These are phyloP conservation scores for Eilema depressum DNA, from an alignment of 2,888 invertebrate genomes.

Conservation along the genomic window DNA sequence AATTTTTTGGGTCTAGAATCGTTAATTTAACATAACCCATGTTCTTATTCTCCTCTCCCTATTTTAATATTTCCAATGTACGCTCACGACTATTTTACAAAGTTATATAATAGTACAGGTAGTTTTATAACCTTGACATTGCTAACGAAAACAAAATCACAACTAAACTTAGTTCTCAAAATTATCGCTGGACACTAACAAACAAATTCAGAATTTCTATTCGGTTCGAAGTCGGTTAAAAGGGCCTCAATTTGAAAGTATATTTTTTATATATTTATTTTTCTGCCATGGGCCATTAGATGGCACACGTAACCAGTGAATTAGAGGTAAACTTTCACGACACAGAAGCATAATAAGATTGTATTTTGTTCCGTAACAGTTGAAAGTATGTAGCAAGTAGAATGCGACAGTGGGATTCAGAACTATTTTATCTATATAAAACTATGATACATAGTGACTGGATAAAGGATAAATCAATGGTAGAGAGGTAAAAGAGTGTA, in stretches of 20 bases:
- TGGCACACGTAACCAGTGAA: slow-evolving; percentile 20
- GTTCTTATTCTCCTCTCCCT: too few species aligned
- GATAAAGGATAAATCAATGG: too few species aligned
- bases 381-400: slow-evolving; percentile 20
- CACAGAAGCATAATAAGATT: slow-evolving; percentile 14
- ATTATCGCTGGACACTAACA: background rate
- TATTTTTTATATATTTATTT: background rate
- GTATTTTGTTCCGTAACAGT: slow-evolving; percentile 18
- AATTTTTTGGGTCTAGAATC: too few species aligned
- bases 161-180: background rate
- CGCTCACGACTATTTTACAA: too few species aligned
- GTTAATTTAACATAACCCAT: too few species aligned
- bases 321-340: slow-evolving; percentile 27
- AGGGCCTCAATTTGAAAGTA: background rate
- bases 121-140: too few species aligned
- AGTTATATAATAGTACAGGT: too few species aligned
- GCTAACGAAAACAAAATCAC: background rate
- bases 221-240: background rate
- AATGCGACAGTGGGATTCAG: background rate
- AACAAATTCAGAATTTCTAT: background rate
- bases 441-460: too few species aligned
- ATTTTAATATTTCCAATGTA: too few species aligned
- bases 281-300: slow-evolving; percentile 10
- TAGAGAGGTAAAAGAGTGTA: too few species aligned
- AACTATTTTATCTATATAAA: too few species aligned